A percentile compares a stretch with the other conserved stretches of the same genome.
These are phyloP conservation scores for Limnephilus lunatus DNA, from an alignment of 2,888 invertebrate genomes.

Conservation along the genomic window DNA sequence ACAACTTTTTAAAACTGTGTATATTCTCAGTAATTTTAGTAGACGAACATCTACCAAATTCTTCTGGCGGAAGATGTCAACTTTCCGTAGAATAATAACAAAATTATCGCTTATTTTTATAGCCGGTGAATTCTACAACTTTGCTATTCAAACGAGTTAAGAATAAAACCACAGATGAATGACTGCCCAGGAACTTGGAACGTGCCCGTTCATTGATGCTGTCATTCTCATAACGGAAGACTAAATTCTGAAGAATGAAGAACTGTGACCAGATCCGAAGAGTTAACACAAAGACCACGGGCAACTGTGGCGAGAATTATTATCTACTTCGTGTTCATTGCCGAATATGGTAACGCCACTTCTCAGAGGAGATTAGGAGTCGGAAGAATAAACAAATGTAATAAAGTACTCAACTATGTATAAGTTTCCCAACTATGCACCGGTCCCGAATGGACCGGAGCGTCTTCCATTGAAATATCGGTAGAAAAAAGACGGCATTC, in stretches of 20 bases:
- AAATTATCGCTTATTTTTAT: neutral
- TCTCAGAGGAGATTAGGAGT: neutral
- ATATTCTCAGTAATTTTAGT: too few species aligned
- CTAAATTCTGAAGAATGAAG: neutral
- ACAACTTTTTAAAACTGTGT: too few species aligned
- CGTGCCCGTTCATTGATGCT: conserved; percentile 11
- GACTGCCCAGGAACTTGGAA: neutral
- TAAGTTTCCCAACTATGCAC: too few species aligned
- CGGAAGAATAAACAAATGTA: neutral
- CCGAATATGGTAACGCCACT: conserved; percentile 14
- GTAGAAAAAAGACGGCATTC: too few species aligned
- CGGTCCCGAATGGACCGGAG: too few species aligned
- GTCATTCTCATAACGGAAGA: conserved; percentile 7
- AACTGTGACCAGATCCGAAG: conserved; percentile 3
- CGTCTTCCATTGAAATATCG: too few species aligned
- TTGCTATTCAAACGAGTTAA: neutral
- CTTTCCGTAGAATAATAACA: neutral
- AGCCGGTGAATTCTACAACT: neutral
- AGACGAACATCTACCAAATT: neutral
- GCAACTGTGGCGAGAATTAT: neutral
- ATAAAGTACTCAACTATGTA: neutral
- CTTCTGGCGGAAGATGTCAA: neutral
- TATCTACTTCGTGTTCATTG: neutral
- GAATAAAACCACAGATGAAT: neutral
- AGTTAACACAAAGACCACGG: conserved; percentile 14